phyloP scores from a whole-genome alignment of 2,797 vertebrate species.

The Brotula barbata region DNA sequence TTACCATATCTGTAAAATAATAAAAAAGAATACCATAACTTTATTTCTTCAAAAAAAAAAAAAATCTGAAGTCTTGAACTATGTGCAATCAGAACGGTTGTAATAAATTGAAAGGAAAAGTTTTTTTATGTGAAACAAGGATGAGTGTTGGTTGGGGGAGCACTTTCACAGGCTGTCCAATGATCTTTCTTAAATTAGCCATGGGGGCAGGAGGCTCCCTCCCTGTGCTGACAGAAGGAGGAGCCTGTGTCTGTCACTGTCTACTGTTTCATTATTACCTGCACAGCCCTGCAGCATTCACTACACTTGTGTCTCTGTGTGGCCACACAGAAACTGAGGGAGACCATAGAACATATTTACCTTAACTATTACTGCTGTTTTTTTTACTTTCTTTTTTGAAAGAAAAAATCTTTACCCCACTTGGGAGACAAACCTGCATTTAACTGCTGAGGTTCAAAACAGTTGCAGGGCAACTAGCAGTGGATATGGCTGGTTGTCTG shows the following conservation, averaged over 20 bases:
- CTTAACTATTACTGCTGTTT: conserved; percentile 35
- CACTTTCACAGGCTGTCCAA: conserved; percentile 73
- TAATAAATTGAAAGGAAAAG: background rate
- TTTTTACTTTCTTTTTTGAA: conserved; percentile 48
- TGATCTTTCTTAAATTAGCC: conserved; percentile 83
- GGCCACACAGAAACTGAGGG: conserved; percentile 57
- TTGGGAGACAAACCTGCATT: conserved; percentile 50
- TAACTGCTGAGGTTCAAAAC: conserved; percentile 49
- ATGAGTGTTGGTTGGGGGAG: conserved; percentile 61
- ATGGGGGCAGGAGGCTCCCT: conserved; percentile 75
- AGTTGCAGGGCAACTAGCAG: conserved; percentile 76
- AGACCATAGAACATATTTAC: conserved; percentile 51
- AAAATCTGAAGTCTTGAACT: no score
- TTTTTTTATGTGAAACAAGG: conserved; percentile 36
- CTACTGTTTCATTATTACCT: conserved; percentile 85
- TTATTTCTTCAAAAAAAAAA: no score
- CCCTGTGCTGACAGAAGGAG: conserved; percentile 76
- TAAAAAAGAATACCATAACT: background rate
- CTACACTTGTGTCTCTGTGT: conserved; percentile 75
- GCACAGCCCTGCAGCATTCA: conserved; percentile 75
- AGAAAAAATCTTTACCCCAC: no score
- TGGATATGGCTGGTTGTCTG: conserved; percentile 82
- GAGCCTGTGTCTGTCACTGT: conserved; percentile 77
- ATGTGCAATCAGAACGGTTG: no score
- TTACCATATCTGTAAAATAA: no score